Base-by-base conservation (phyloP, 2,888 invertebrate species). In the Hirtodrosophila alboralis region DNA sequence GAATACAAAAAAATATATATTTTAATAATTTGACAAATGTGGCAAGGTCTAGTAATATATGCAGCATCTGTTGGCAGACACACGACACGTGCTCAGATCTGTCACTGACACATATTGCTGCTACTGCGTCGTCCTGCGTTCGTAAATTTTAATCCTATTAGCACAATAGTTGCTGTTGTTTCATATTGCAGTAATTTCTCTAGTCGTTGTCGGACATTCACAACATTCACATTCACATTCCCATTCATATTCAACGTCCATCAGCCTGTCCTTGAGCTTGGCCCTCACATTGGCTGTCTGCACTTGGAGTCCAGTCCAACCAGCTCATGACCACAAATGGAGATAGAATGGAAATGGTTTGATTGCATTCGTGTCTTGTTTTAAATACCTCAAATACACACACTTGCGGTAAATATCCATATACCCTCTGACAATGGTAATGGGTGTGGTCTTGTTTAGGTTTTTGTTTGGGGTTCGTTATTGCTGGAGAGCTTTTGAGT, bases 111-210 rank as follows among this genome's bases (percentile, higher is more conserved):
- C 18, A 3, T 18, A 4, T 18, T 18, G 4, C 18, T 2, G 18
- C 4, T 18, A 4, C 5, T 18, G 4, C 40, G 16, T 44, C n/a
- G n/a, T 43, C 10, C 30, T 38, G 53, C 43, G 18, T 33, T 54
- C 47, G 57, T 43, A 62, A 31, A 68, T 57, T 77, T 74, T 73
- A 76, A 76, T 76, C 74, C 74, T 65, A 77, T 77, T 73, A 75
- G 51, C 47, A 59, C 38, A 64, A 59, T 78, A 66, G 65, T 75
- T 70, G 56, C 56, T 57, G 54, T 63, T 79, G 60, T 72, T 80
- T 61, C 51, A 63, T 63, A 72, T 67, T 64, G 77, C 41, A 36
- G 49, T 43, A 40, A 67, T 67, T 76, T 80, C 41, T 72, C 34
- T 54, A 37, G 61, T 33, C 12, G 13, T 27, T 21, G 34, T 18